Base-by-base conservation (phyloP, 2,113 vertebrate species). In the Cottus gobio region DNA sequence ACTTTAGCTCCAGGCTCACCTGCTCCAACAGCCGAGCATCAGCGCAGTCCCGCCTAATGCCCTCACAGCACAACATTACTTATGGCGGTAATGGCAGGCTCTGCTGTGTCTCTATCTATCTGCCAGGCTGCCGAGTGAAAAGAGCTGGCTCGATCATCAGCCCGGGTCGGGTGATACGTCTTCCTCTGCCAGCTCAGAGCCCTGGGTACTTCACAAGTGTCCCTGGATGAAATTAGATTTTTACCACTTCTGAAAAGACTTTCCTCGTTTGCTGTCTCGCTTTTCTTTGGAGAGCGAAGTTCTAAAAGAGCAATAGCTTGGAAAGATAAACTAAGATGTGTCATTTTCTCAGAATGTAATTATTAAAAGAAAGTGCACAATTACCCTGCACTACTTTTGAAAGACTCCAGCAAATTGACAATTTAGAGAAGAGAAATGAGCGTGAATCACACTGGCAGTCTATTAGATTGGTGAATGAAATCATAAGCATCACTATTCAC, bases 211-310 rank as follows among this genome's bases (percentile, higher is more conserved):
- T 85, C 72, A 71, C 72, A 78, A 71, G 58, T 28, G 3, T 89
- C 57, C 46, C 85, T 63, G 80, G 63, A 54, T 91, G 77, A 92
- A 90, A 92, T 90, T 63, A 79, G 82, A 92, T 93, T 90, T 89
- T 79, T 42, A 52, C 22, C 79, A 90, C 83, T 83, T 92, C 83
- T 82, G 62, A 86, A 88, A 84, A 67, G 52, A 75, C 79, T 85
- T 83, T 80, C 64, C 62, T 84, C 71, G 86, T 72, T 78, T 58
- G 22, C 75, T 65, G 78, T 85, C 63, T 31, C 31, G 42, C 30
- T 83, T 79, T 72, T 60, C 15, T 73, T 80, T 67, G n/a, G 24
- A 65, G 67, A 61, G 61, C 4, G 12, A 37, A 48, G 70, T 66
- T 61, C 46, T 31, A 75, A 66, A 68, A 72, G 46, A 84, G 79